phyloP scores from a whole-genome alignment of 1,140 invertebrate species.

The Procambarus virginalis region DNA sequence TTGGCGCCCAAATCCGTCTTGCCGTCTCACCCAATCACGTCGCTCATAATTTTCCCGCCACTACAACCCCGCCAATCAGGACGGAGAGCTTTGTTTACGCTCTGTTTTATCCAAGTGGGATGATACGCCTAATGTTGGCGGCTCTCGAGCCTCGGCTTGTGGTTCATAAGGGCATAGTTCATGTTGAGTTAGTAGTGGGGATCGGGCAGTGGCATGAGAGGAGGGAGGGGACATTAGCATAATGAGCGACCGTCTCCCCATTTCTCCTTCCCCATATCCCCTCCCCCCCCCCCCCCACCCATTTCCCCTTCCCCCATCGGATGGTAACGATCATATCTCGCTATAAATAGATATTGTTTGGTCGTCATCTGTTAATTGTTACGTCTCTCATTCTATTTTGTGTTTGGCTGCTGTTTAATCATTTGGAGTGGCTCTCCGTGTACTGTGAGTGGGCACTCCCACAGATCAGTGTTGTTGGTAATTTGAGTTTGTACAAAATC shows the following conservation, averaged over 20 bases:
- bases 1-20: slow-evolving; percentile 33
- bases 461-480: too few species aligned
- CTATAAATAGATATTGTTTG: slow-evolving; percentile 1
- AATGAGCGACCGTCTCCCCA: neutral
- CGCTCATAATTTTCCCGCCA: slow-evolving; percentile 18
- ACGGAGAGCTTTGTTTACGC: neutral
- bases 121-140: neutral
- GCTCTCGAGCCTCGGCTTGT: neutral
- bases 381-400: too few species aligned
- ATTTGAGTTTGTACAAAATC: too few species aligned
- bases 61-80: slow-evolving; percentile 27
- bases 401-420: too few species aligned
- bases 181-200: neutral
- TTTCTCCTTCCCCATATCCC: too few species aligned
- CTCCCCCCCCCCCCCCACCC: too few species aligned
- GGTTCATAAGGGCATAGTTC: neutral
- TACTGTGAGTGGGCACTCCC: too few species aligned
- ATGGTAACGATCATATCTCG: neutral
- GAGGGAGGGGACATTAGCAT: neutral
- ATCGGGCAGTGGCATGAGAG: neutral
- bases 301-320: neutral
- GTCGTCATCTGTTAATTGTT: neutral
- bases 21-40: slow-evolving; percentile 39
- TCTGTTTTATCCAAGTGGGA: neutral
- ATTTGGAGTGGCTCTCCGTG: too few species aligned